Base-by-base conservation (phyloP, 2,113 vertebrate genomes). In the Percina caprodes region DNA sequence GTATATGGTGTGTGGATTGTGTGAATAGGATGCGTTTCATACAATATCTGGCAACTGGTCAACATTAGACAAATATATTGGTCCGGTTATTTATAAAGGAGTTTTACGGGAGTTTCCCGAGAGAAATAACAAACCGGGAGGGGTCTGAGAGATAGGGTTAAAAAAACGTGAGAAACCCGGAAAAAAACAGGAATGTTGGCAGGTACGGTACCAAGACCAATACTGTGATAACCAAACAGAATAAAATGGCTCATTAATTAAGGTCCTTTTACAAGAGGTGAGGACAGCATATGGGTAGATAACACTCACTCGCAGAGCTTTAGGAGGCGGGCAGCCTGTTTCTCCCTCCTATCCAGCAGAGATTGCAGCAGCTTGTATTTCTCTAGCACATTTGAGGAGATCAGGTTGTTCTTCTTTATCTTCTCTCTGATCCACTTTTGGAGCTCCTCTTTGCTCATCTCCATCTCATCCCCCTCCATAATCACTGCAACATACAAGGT, bases 301-400 rank as follows among this genome's bases (percentile, higher is more conserved):
- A 24, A 21, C 1, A 90, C 93, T 93, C 46, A 95, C 94, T 91
- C 9, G 62, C 39, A 88, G 24, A 90, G 91, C 66, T 63, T 83
- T 39, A 84, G 52, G 26, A 94, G 52, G 4, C 33, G 45, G 0
- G 35, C 23, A 0, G 52, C 60, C 67, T 82, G 91, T 12, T 58
- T 67, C 15, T 90, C 52, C 24, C 80, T 91, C 23, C 12, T 80
- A 45, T 92, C 82, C 70, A 93, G 39, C 60, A 92, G 68, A 14
- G 60, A 69, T 24, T 87, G 83, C 45, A 95, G 71, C 54, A 54
- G 8, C 1, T 12, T 66, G 49, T 55, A 79, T 69, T 84, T 90
- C 33, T 86, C 21, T 0, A 18, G 12, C 39, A 83, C 1, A 24
- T 67, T 69, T 26, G 85, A 4, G 42, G 70, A 4, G 30, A 84